Percentiles rank a stretch among this genome's conserved stretches.
Conservation (phyloP, 2,113 vertebrate species). For the Dipodomys spectabilis region DNA sequence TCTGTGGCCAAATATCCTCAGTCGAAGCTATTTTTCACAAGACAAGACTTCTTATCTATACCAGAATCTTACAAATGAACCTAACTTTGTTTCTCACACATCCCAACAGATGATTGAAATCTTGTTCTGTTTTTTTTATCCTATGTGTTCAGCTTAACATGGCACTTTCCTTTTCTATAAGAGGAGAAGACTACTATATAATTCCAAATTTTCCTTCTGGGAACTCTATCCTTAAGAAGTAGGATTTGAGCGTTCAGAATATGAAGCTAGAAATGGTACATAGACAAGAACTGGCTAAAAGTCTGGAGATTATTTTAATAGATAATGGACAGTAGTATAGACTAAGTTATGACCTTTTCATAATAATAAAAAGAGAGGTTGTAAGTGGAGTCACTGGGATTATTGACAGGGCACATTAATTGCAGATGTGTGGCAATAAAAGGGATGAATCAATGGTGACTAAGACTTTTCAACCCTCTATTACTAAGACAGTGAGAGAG, state of each 20-base stretch:
- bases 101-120: not conserved
- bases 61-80: conserved; percentile 8
- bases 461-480: not conserved
- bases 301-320: not conserved
- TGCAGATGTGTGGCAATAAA: not conserved
- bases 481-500: not conserved
- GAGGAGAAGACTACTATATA: not conserved
- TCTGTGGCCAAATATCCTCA: not conserved
- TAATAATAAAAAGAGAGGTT: not conserved
- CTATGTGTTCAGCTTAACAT: not conserved
- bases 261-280: not conserved
- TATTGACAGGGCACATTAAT: not conserved
- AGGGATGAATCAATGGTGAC: not conserved
- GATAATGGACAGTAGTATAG: not conserved
- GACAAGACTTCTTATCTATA: not conserved
- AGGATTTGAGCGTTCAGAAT: not conserved
- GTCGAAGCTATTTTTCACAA: not conserved
- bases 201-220: conserved; percentile 2
- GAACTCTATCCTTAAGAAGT: not conserved
- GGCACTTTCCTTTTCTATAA: not conserved
- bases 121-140: not conserved
- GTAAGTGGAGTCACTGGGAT: not conserved
- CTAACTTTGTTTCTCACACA: conserved; percentile 4
- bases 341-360: conserved; percentile 9
- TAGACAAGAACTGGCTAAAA: not conserved